phyloP scores from a whole-genome alignment of 2,888 invertebrate species.

The Meiosimyza platycephala region DNA sequence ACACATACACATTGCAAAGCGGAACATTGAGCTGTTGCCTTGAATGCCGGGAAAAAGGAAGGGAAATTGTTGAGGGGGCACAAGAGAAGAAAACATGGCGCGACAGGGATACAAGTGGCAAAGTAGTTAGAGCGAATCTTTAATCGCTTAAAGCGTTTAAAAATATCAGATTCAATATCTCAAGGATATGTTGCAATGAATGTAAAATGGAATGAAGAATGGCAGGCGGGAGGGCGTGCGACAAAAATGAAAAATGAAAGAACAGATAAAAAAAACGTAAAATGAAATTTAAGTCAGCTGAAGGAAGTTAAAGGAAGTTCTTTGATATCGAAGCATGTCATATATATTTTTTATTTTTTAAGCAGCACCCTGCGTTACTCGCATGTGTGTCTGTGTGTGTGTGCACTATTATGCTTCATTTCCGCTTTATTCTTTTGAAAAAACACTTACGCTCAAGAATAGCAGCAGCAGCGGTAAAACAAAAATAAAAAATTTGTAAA shows the following conservation, averaged over 20 bases:
- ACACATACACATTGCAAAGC: too few species aligned
- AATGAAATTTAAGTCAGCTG: not conserved
- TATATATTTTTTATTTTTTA: conserved; percentile 1
- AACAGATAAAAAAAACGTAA: not conserved
- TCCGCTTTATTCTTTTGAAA: conserved; percentile 22
- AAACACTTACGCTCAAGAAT: conserved; percentile 18
- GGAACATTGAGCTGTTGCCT: too few species aligned
- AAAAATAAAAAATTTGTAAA: not conserved
- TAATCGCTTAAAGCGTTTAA: conserved; percentile 35
- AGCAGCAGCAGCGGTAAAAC: not conserved
- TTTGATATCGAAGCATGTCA: conserved; percentile 11
- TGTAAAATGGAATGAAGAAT: not conserved
- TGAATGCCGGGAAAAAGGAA: too few species aligned
- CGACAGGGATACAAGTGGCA: not conserved
- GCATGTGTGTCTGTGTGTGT: conserved; percentile 12
- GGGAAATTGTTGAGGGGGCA: too few species aligned
- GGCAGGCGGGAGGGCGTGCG: conserved; percentile 1
- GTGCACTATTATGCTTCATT: conserved; percentile 25
- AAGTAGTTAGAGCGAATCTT: conserved; percentile 16
- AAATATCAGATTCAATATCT: conserved; percentile 32
- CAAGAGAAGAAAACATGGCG: not conserved
- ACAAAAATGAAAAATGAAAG: not conserved
- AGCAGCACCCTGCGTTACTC: not conserved
- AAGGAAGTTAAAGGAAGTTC: conserved; percentile 9
- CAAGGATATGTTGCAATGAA: conserved; percentile 27